phyloP scores from a whole-genome alignment of 2,888 invertebrate genomes.

The Metalampra italica region DNA sequence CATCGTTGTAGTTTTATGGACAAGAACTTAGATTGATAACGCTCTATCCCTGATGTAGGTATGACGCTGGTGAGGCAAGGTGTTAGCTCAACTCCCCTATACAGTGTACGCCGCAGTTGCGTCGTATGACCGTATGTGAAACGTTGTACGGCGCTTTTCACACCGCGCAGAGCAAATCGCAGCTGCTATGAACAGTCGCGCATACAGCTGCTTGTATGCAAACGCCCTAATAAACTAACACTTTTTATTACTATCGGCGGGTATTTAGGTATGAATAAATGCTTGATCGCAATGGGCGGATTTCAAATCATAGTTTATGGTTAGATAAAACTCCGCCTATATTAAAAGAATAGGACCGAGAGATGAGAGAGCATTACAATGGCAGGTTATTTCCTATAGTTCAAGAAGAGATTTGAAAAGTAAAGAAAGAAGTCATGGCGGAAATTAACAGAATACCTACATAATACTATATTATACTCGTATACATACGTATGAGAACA shows the following conservation, averaged over 20 bases:
- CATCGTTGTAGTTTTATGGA: no score
- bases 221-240: constrained; percentile 73
- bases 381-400: no score
- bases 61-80: constrained; percentile 33
- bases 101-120: constrained; percentile 38
- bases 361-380: background rate
- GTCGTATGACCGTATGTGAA: constrained; percentile 59
- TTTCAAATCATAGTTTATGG: constrained; percentile 31
- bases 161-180: constrained; percentile 52
- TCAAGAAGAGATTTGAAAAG: no score
- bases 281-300: constrained; percentile 26
- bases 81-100: constrained; percentile 51
- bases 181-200: constrained; percentile 39
- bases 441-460: no score
- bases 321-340: constrained; percentile 4
- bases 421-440: no score
- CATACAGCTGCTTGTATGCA: constrained; percentile 62
- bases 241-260: constrained; percentile 51
- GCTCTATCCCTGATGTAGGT: no score
- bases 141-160: constrained; percentile 59
- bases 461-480: no score
- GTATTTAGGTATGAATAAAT: background rate
- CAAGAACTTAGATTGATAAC: no score
- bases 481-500: no score
- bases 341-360: background rate